phyloP scores from a whole-genome alignment of 2,797 vertebrate genomes.

The Thripadectes ignobilis region DNA sequence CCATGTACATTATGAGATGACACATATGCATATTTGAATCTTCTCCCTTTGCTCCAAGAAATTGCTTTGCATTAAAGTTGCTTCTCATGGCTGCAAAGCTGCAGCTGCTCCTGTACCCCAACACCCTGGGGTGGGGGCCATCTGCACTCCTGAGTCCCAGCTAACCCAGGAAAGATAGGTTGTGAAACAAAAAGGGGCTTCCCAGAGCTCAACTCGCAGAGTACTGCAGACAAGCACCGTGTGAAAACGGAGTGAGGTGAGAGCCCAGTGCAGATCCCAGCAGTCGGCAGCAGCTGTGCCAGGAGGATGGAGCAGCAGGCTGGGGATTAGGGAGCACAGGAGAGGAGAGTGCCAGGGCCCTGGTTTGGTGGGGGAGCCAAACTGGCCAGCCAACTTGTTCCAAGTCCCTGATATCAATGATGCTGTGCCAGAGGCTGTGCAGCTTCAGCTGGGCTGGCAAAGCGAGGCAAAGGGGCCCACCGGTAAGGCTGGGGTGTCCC shows the following conservation, averaged over 20 bases:
- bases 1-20: neutral
- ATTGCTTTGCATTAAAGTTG: neutral
- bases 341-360: fast-evolving
- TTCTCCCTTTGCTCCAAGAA: neutral
- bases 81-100: neutral
- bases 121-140: neutral
- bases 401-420: neutral
- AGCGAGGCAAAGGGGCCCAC: fast-evolving
- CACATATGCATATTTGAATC: neutral
- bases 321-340: neutral
- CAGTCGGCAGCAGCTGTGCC: neutral
- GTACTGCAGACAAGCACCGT: neutral
- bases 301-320: fast-evolving
- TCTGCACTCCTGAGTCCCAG: neutral
- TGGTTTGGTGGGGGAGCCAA: neutral
- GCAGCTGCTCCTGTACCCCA: neutral
- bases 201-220: neutral
- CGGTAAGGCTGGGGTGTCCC: fast-evolving
- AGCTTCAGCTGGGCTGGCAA: neutral
- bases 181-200: neutral
- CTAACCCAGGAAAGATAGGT: neutral
- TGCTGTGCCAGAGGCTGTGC: neutral
- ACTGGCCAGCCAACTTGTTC: neutral
- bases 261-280: neutral
- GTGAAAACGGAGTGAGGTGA: neutral